Base-by-base conservation (phyloP, 2,797 vertebrate species). In the Sebastes steindachneri region DNA sequence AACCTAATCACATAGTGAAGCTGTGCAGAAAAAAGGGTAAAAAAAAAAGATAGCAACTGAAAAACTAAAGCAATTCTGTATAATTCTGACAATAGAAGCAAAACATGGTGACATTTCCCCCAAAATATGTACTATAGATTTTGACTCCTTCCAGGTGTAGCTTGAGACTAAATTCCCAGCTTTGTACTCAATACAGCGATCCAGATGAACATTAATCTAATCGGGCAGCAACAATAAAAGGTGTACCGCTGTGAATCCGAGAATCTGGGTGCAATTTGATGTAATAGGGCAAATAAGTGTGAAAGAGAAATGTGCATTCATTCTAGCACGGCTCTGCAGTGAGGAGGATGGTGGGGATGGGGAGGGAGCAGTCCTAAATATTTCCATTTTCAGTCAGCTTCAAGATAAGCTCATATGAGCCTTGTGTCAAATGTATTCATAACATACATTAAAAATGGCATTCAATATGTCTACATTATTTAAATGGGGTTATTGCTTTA, bases 1-100 rank as follows among this genome's bases (percentile, higher is more conserved):
- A 95, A 83, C 76, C 90, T 84, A 93, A 95, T 93, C 87, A 85
- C 81, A 74, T 62, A 45, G 82, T 58, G 82, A 85, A 91, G 83
- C 83, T 69, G 15, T 29, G 83, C 83, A 83, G 80, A 73, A 85
- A 88, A 62, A 77, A 31, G 21, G 45, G 2, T 14, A 6, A 28
- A 1, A 65, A 71, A 68, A 62, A 80, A 77, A 67, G 45, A 76
- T 14, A 65, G 63, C 15, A 26, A 25, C 35, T 71, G 19, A 73
- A 62, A 59, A 54, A 29, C 19, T 26, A 9, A 14, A 21, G 28
- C 51, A 68, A 19, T 9, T 33, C 21, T 51, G 17, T 45, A 17
- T 62, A 51, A 57, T 62, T 37, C 19, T 28, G 25, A 65, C 55
- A 63, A 23, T 9, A 8, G 9, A 70, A 72, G 41, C 60, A 83